Base-by-base conservation (phyloP, 2,113 vertebrate species). In the Phalacrocorax brasilianus region DNA sequence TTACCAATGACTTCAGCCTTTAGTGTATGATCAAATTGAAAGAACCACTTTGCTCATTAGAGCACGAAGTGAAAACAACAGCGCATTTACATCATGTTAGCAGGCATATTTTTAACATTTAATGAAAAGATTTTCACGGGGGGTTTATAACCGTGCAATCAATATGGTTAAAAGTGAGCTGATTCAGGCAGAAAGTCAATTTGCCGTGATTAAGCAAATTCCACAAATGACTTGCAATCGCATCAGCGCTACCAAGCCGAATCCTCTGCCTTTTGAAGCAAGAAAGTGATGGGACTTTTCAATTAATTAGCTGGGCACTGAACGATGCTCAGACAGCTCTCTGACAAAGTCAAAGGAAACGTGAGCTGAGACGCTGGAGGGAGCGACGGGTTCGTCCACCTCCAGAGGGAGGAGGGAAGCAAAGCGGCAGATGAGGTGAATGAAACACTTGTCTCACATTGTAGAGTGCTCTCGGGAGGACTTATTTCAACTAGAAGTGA, bases 151-250 rank as follows among this genome's bases (percentile, higher is more conserved):
- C 53, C 53, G 26, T 78, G 44, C 12, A 55, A 65, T 79, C 82
- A 86, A 72, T 82, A 81, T 5, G 47, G 70, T 63, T 77, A 79
- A 85, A 93, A 95, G 23, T 85, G 87, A 97, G 87, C 67, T 70
- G 72, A 77, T 95, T 94, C 49, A 91, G 77, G 55, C 86, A 93
- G 76, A 81, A 96, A 92, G 45, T 96, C 96, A 93, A 96, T 94
- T 85, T 1, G 2, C n/a, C 24, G 4, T 20, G 70, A 95, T 88
- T 45, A 82, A 92, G 40, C 61, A 94, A 96, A 92, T 90, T 75
- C 72, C 90, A 73, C 68, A 88, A 75, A 91, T 66, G 30, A 75
- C 66, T 68, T 3, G 4, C 45, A 76, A 95, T 91, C 70, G 50
- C 72, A 88, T 96, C 65, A 97, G 62, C 47, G n/a, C 55, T 22